Percentiles rank a stretch among this genome's conserved stretches.
Evolutionary conservation across 1,140 invertebrate species (phyloP).

Genomic region (Rhagoletis zephyria): DNA sequence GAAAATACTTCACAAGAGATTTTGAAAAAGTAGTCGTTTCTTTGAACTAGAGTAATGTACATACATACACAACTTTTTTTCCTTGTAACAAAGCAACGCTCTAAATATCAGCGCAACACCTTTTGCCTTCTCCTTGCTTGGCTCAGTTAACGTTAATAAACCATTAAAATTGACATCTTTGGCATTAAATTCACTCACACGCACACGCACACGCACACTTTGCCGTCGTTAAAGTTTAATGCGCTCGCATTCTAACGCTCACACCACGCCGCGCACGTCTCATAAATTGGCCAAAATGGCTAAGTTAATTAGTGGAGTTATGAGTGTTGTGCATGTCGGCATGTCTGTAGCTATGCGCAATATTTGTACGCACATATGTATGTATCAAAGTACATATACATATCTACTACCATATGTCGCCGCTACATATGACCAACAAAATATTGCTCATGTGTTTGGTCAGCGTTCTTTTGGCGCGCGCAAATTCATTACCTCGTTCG

Average conservation of each 20-base stretch:
- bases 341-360: neutral
- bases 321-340: slow-evolving; percentile 34
- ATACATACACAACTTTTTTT: too few species aligned
- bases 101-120: neutral
- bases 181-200: slow-evolving; percentile 23
- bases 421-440: neutral
- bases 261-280: slow-evolving; percentile 19
- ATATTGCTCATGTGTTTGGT: neutral
- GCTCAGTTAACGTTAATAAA: neutral
- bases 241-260: neutral
- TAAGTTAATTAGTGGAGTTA: slow-evolving; percentile 46
- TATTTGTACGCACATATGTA: neutral
- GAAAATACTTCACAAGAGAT: too few species aligned
- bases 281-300: slow-evolving; percentile 35
- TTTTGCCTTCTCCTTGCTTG: neutral
- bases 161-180: slow-evolving; percentile 18
- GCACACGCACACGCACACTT: too few species aligned
- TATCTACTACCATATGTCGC: neutral
- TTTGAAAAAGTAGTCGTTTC: too few species aligned
- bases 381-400: too few species aligned
- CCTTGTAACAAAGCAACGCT: neutral
- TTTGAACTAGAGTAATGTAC: too few species aligned
- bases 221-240: neutral
- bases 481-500: neutral
- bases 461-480: neutral